Evolutionary conservation across 2,888 invertebrate species (phyloP), one percentile per base, ranked within the genome.

Genomic region (Rhodophaea formosa): DNA sequence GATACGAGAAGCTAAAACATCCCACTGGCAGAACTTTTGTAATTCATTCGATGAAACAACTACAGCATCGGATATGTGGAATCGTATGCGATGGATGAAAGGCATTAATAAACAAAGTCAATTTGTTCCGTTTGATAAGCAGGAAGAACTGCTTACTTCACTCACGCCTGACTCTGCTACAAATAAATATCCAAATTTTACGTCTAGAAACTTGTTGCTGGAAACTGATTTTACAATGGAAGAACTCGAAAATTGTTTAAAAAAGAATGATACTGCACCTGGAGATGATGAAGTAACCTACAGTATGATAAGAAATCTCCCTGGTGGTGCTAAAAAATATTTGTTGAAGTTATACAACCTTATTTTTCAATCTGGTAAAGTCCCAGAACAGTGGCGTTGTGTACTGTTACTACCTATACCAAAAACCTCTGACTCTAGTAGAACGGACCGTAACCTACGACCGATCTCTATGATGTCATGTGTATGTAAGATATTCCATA

Each of bases 21-120:
- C 1, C 2, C 16, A 39, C 8, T 56, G 39, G 39, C 56, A 56
- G 1, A 12, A 3, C 3, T 52, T 57, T 45, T 57, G 57, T 45
- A 35, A 35, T 35, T 44, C 51, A 43, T 23, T 57, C 17, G 53
- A 57, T 45, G 57, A 32, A 39, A 12, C 1, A 7, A 46, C 29
- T 7, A 29, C 53, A 10, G 45, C 56, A 10, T 35, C 30, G 10
- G 59, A 59, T 29, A 59, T 56, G 53, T 59, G 53, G 53, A 35
- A 52, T 3, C 32, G 46, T 16, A 56, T 53, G 47, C 16, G 59
- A 46, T 56, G 59, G 57, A 17, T 57, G 14, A 57, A 57, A 53
- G 53, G 57, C 1, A 8, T 14, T 17, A 52, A 32, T n/a, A 23
- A 29, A 29, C 3, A n/a, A 32, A 51, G 14, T 8, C 3, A 14